Base-by-base conservation (phyloP, 2,797 vertebrate genomes). In the Rhinophrynus dorsalis region DNA sequence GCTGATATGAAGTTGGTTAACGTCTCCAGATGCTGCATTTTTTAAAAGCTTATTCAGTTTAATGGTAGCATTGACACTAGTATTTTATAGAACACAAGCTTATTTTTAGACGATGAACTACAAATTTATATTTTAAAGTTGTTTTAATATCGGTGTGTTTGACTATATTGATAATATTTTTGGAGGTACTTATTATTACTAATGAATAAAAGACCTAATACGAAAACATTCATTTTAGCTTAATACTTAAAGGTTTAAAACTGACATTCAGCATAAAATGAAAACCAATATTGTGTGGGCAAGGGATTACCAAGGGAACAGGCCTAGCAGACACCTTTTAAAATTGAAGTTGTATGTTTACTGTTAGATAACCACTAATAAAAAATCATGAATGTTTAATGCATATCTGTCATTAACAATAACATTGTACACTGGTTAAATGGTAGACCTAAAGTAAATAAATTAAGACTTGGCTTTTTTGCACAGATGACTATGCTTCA, bases 301-400 rank as follows among this genome's bases (percentile, higher is more conserved):
- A 80, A 56, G 64, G 67, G 80, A 88, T 86, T 84, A 82, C 56
- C 33, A 32, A 0, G 66, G 52, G 54, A 74, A 74, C 68, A 48
- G 70, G 68, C 17, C 67, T 74, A 23, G 40, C 69, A 13, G n/a
- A 79, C 38, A 76, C 38, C 70, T 77, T 77, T 79, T 68, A 69
- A 83, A 83, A 86, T 85, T 81, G 79, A 85, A 84, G 50, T 52
- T 72, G 20, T 64, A 35, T 83, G 67, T 88, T 89, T 85, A 76
- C 65, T 68, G 52, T 47, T 51, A 71, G 74, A 85, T 80, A 85
- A 77, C 52, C 33, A 9, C 1, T 61, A 71, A 74, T 75, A 81
- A 83, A 60, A 83, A 86, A 76, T 47, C 47, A 47, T 9, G 30
- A 38, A n/a, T 66, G 69, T 85, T 81, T 70, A 79, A 82, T 80